Evolutionary conservation across 2,888 invertebrate genomes (phyloP).

Genomic region (Pollenia amentaria): DNA sequence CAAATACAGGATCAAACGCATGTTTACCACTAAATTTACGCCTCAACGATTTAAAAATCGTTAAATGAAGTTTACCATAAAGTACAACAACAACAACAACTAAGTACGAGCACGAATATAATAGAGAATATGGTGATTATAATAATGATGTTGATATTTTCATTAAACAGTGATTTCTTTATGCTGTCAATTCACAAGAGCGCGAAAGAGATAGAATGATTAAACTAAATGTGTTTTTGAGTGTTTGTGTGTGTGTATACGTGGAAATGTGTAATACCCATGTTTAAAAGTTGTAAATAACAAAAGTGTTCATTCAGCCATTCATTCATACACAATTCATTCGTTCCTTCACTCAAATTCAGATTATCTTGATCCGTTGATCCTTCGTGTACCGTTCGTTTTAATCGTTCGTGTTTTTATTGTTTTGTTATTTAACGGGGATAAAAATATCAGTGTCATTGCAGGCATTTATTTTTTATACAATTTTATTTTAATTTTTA

Average conservation of each 20-base stretch:
- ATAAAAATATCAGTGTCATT: conserved; percentile 74
- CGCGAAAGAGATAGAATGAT: not conserved
- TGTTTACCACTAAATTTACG: conserved; percentile 79
- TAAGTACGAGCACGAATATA: conserved; percentile 21
- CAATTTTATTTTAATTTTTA: conserved; percentile 25
- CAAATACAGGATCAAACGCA: conserved; percentile 79
- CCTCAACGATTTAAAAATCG: conserved; percentile 75
- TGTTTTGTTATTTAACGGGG: conserved; percentile 66
- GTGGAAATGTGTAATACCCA: conserved; percentile 34
- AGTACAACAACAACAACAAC: conserved; percentile 12
- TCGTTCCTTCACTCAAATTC: conserved; percentile 20
- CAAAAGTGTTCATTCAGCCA: conserved; percentile 5
- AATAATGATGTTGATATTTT: conserved; percentile 48
- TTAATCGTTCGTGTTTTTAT: conserved; percentile 23
- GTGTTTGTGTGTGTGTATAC: not conserved
- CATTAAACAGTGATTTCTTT: conserved; percentile 55
- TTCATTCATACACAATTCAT: conserved; percentile 11
- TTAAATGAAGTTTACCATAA: conserved; percentile 54
- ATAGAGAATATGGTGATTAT: conserved; percentile 47
- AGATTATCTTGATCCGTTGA: conserved; percentile 84
- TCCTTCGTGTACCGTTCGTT: conserved; percentile 76
- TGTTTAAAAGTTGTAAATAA: conserved; percentile 52
- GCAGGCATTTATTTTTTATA: conserved; percentile 44
- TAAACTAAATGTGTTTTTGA: not conserved
- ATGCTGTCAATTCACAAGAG: conserved; percentile 1